Conservation (phyloP, 2,888 invertebrate species). For the Petrolisthes cinctipes region DNA sequence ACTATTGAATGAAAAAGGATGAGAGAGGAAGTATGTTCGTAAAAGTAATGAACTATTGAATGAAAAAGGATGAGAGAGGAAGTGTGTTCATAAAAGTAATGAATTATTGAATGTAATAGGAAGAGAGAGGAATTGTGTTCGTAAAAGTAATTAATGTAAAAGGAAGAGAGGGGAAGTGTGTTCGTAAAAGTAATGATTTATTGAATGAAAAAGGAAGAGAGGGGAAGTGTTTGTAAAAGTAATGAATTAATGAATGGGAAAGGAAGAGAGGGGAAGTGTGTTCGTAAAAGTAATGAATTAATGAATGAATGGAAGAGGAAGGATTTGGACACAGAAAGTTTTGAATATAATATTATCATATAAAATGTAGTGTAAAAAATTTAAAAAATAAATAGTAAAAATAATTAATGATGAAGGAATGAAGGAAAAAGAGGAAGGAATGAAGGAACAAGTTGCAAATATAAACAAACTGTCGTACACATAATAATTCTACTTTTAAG, state of each 20-base stretch:
- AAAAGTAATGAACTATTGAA: background rate
- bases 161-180: background rate
- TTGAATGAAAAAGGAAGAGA: background rate
- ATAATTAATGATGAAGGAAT: background rate
- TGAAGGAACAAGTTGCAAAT: background rate
- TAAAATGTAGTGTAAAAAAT: background rate
- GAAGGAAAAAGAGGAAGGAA: background rate
- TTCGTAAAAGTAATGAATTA: background rate
- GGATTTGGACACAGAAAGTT: background rate
- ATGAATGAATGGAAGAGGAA: background rate
- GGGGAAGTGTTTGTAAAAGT: background rate
- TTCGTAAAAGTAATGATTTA: background rate
- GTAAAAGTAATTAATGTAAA: no score
- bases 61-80: background rate
- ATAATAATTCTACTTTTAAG: no score
- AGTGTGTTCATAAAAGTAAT: background rate
- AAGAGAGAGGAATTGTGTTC: background rate
- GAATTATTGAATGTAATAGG: background rate
- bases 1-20: background rate
- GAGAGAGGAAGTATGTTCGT: background rate
- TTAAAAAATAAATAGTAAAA: background rate
- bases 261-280: background rate
- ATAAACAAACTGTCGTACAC: background rate
- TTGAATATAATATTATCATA: background rate
- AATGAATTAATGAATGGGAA: background rate